Evolutionary conservation across 2,797 vertebrate genomes (phyloP).

Genomic region (Phoeniculus purpureus): DNA sequence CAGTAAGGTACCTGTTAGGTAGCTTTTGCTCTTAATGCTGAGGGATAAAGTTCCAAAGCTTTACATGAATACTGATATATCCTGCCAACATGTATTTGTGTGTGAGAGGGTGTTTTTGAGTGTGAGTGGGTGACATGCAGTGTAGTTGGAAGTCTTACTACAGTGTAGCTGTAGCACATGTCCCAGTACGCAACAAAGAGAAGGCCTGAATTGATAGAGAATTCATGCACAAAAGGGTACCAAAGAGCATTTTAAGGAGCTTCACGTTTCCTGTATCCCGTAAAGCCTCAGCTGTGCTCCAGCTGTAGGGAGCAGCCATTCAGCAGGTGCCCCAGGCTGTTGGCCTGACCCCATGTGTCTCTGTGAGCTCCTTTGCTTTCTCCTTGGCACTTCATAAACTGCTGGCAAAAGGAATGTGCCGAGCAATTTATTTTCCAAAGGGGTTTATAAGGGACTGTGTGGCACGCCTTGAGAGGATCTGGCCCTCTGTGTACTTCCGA

Average conservation of each 20-base stretch:
- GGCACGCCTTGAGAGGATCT: neutral
- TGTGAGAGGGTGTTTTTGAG: neutral
- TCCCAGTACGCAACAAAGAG: slow-evolving; percentile 16
- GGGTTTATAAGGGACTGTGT: rapidly evolving
- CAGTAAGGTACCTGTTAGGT: slow-evolving; percentile 59
- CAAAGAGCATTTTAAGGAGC: neutral
- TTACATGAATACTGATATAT: slow-evolving; percentile 56
- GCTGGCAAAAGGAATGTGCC: neutral
- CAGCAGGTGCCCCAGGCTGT: neutral
- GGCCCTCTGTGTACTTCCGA: neutral
- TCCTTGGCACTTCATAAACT: neutral
- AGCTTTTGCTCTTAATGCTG: slow-evolving; percentile 64
- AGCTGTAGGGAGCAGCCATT: neutral
- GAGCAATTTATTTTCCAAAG: neutral
- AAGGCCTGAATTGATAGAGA: neutral
- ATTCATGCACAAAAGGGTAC: neutral
- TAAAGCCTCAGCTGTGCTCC: neutral
- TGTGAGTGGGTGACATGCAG: neutral
- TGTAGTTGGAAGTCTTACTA: slow-evolving; percentile 17
- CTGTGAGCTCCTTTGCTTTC: neutral
- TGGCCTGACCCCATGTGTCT: neutral
- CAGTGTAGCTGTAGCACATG: slow-evolving; percentile 6
- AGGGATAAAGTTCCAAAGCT: slow-evolving; percentile 64
- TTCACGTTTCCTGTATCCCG: neutral
- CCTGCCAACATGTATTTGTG: slow-evolving; percentile 55